Evolutionary conservation across 2,113 vertebrate species (phyloP), one percentile per base, ranked within the genome.

Genomic region (Potamarius usumacintae): DNA sequence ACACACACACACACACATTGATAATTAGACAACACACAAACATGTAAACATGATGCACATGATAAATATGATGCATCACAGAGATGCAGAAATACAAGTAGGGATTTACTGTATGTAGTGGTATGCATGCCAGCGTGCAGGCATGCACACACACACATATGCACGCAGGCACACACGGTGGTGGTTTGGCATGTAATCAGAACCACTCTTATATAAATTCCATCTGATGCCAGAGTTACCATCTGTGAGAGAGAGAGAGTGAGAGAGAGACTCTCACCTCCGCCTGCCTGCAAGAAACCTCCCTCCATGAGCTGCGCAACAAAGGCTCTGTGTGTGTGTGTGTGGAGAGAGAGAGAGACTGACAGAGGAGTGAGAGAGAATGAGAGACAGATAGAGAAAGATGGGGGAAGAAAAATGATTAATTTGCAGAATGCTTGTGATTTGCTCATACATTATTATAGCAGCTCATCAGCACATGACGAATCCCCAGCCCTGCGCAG

Each of bases 371-470:
- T 83, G 85, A 87, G 86, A 60, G 58, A 86, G 76, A 84, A 58
- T 86, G 82, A 94, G 92, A 92, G 94, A 94, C 94, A 93, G 94
- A 95, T 95, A 95, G 91, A 80, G 88, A 71, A 65, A 94, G 77
- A 77, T 71, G 79, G 78, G 83, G 50, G 55, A 57, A 92, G 91
- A 95, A 95, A 96, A 94, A 95, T 97, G 96, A 97, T 97, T 97
- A 96, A 97, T 97, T 97, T 96, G 96, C 96, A 96, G 95, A 97
- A 96, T 95, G 96, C 96, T 96, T 95, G 95, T 96, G 96, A 97
- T 97, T 97, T 96, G 96, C 96, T 96, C 96, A 96, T 97, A 96
- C 96, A 96, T 96, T 97, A 97, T 97, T 96, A 96, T 96, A 97
- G 96, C 95, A 96, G 96, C 96, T 97, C 96, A 96, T 96, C 96